Percentiles rank a stretch among this genome's conserved stretches.
These are phyloP conservation scores for Aphelenchoides fujianensis DNA, from an alignment of 1,140 invertebrate species.

Conservation along the genomic window DNA sequence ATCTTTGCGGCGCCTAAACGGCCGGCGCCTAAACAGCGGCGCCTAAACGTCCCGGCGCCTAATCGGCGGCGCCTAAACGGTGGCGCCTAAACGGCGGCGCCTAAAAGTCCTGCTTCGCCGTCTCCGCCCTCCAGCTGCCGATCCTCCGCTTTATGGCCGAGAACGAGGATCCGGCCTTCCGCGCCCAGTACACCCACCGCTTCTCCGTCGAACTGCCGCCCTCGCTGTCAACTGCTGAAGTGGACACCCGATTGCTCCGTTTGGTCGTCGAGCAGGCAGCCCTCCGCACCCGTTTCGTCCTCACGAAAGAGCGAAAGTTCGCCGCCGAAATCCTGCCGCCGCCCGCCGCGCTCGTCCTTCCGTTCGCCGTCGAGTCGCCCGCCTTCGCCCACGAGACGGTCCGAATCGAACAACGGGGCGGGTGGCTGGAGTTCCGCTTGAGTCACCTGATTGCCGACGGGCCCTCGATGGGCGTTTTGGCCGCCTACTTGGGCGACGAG, in stretches of 20 bases:
- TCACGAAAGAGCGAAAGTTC: background rate
- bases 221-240: no score
- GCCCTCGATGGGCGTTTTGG: slow-evolving; percentile 32
- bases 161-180: background rate
- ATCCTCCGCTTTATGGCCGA: slow-evolving; percentile 4
- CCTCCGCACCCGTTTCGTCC: background rate
- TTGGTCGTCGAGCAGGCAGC: no score
- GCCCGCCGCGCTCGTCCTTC: background rate
- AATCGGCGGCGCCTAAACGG: no score
- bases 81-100: no score
- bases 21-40: no score
- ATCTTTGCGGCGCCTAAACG: no score
- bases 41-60: no score
- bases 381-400: slow-evolving; percentile 13
- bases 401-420: background rate
- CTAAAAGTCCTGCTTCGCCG: no score
- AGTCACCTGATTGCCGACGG: slow-evolving; percentile 30
- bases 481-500: slow-evolving; percentile 4
- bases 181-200: background rate
- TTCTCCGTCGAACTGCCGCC: background rate
- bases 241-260: no score
- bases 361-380: background rate
- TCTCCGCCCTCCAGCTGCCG: background rate
- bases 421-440: slow-evolving; percentile 7
- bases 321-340: background rate